phyloP scores from a whole-genome alignment of 37 sponge, comb jelly and placozoan species.

The Spongilla lacustris region DNA sequence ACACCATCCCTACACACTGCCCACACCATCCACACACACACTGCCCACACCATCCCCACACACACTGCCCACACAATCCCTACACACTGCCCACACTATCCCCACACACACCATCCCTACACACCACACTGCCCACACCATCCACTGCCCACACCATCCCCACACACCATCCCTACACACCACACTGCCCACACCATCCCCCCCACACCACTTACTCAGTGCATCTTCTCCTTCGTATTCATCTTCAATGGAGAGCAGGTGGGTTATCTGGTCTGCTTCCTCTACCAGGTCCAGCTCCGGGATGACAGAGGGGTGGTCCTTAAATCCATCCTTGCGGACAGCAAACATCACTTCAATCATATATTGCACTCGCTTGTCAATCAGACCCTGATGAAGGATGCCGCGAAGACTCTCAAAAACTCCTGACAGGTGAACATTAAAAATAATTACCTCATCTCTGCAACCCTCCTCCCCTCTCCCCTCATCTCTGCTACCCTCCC shows the following conservation, averaged over 20 bases:
- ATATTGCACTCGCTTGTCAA: conserved; percentile 90
- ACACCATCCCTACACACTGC: conserved; percentile 52
- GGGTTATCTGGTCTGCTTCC: conserved; percentile 97
- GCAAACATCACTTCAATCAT: conserved; percentile 97
- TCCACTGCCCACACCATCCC: not conserved
- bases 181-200: not conserved
- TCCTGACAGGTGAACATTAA: conserved; percentile 11
- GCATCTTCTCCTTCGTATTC: conserved; percentile 66
- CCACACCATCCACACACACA: conserved; percentile 60
- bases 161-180: not conserved
- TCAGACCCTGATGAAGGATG: conserved; percentile 85
- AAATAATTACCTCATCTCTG: not conserved
- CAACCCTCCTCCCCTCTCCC: not conserved
- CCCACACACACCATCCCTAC: not conserved
- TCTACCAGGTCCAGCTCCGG: conserved; percentile 90
- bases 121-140: not conserved
- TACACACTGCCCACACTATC: too few relatives aligned
- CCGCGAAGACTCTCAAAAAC: conserved; percentile 89
- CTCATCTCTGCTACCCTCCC: not conserved
- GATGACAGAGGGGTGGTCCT: conserved; percentile 86
- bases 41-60: too few relatives aligned
- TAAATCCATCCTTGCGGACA: conserved; percentile 92
- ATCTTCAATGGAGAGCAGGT: conserved; percentile 88
- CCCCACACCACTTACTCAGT: conserved; percentile 58
- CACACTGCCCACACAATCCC: too few relatives aligned